Evolutionary conservation across 37 sponge, comb jelly and placozoan species (phyloP).

Genomic region (Cliona cf. orientalis): DNA sequence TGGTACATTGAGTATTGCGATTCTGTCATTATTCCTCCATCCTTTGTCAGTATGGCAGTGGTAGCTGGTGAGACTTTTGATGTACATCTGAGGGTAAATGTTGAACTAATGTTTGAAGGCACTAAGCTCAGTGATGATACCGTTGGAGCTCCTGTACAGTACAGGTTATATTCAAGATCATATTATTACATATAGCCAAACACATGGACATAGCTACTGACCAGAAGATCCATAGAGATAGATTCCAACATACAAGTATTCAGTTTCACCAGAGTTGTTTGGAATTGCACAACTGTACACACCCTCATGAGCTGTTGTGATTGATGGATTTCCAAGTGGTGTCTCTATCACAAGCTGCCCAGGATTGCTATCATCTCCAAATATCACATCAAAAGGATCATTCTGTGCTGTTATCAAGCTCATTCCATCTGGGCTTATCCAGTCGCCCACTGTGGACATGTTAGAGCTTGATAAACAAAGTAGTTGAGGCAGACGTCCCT

Average conservation of each 20-base stretch:
- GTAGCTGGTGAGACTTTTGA: too few species aligned
- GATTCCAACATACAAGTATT: constrained; percentile 1
- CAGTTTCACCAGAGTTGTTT: background rate
- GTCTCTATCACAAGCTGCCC: constrained; percentile 6
- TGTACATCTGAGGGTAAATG: too few species aligned
- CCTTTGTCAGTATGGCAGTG: too few species aligned
- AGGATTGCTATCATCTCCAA: constrained; percentile 14
- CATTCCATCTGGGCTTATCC: constrained; percentile 3
- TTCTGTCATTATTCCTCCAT: too few species aligned
- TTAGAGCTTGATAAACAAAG: constrained; percentile 6
- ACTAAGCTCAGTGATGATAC: background rate
- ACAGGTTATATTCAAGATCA: too few species aligned
- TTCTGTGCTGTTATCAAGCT: background rate
- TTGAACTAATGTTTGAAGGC: background rate
- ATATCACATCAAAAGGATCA: constrained; percentile 19
- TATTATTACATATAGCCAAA: too few species aligned
- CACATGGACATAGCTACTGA: background rate
- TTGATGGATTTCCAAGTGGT: constrained; percentile 6
- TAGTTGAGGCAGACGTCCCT: background rate
- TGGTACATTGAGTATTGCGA: too few species aligned
- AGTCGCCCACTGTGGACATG: background rate
- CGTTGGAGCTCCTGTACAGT: background rate
- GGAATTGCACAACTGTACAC: constrained; percentile 13
- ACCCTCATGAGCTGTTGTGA: background rate
- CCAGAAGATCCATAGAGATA: background rate